Conservation (phyloP, 2,797 vertebrate genomes). For the Cryptoprocta ferox region DNA sequence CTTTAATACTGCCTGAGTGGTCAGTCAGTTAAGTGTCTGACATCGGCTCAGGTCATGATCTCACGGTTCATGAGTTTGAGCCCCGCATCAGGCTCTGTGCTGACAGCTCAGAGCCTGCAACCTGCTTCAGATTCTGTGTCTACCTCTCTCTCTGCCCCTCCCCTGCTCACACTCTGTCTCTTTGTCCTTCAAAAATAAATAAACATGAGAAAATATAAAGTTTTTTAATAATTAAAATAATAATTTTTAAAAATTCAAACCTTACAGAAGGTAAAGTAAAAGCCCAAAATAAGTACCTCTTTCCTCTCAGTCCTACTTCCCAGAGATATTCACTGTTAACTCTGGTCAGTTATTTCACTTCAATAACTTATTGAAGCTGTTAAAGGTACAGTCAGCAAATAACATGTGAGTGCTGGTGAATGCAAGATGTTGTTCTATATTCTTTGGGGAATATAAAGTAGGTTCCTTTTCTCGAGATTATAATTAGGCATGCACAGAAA, state of each 20-base stretch:
- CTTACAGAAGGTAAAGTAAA: background rate
- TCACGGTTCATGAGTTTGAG: no score
- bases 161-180: no score
- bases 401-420: background rate
- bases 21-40: no score
- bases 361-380: background rate
- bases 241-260: background rate
- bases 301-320: background rate
- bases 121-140: no score
- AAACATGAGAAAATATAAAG: no score
- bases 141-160: no score
- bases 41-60: no score
- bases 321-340: background rate
- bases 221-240: background rate
- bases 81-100: no score
- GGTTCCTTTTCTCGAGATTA: background rate
- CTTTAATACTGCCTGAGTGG: no score
- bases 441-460: constrained; percentile 9
- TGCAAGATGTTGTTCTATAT: background rate
- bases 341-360: background rate
- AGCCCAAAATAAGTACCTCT: background rate
- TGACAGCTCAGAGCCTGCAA: no score
- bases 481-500: background rate
- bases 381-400: background rate
- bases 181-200: no score